Percentiles rank a stretch among this genome's conserved stretches.
Conservation (phyloP, 2,888 invertebrate species). For the Branchipolynoe longqiensis region DNA sequence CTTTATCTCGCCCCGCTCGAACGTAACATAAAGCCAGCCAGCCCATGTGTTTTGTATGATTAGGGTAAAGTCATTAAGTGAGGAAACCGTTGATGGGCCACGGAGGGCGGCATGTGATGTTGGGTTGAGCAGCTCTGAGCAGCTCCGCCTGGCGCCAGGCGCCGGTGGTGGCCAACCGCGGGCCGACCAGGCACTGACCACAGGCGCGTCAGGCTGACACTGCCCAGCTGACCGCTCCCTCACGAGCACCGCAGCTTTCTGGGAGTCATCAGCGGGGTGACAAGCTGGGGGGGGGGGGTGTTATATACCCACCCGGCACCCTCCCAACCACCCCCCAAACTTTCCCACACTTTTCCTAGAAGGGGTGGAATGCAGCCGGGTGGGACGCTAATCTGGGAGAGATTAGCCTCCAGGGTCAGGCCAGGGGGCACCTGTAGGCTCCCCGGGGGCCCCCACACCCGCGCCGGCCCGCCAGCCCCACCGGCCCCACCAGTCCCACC, state of each 20-base stretch:
- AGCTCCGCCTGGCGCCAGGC: too few species aligned
- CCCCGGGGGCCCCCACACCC: neutral
- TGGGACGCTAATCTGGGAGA: conserved; percentile 23
- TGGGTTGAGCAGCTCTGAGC: neutral
- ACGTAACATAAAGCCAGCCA: too few species aligned
- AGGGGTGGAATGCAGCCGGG: neutral
- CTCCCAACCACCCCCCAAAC: conserved; percentile 11
- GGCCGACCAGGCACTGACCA: neutral
- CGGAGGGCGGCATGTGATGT: neutral
- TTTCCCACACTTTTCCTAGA: conserved; percentile 39
- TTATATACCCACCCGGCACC: neutral
- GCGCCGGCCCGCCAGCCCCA: neutral
- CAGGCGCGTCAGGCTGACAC: neutral
- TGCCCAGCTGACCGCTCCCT: conserved; percentile 16
- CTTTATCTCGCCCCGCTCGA: too few species aligned
- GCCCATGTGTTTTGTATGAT: too few species aligned
- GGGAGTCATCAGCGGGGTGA: conserved; percentile 3
- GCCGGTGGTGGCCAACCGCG: too few species aligned
- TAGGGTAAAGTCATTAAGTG: neutral
- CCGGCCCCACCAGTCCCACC: neutral
- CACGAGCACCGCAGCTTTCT: conserved; percentile 16
- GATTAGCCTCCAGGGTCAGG: conserved; percentile 26
- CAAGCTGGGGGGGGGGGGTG: neutral
- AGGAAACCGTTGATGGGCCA: neutral
- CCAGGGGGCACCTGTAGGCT: conserved; percentile 26